These are phyloP conservation scores for Indicator maculatus DNA, from an alignment of 2,113 vertebrate species.

Conservation along the genomic window DNA sequence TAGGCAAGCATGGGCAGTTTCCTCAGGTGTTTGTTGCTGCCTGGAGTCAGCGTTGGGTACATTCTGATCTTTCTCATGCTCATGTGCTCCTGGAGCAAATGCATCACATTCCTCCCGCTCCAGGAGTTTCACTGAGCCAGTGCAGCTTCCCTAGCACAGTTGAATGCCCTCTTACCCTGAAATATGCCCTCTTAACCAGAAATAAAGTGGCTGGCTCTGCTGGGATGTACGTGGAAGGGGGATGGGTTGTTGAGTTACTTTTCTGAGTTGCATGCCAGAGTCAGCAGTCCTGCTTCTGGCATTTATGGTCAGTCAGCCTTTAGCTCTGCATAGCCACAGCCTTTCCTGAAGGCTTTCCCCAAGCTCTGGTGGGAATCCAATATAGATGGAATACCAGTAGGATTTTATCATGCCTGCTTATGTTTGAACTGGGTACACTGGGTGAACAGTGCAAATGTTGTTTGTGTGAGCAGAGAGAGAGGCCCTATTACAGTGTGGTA, in stretches of 20 bases:
- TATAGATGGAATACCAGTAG: not conserved
- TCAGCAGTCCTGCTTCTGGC: not conserved
- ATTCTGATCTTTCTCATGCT: not conserved
- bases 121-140: not conserved
- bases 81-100: not conserved
- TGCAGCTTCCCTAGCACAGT: accelerated
- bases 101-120: not conserved
- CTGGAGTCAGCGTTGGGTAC: not conserved
- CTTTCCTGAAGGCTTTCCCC: not conserved
- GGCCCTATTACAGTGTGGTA: not conserved
- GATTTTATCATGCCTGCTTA: not conserved
- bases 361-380: not conserved
- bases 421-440: not conserved
- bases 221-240: not conserved
- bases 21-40: not conserved
- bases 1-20: not conserved
- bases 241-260: not conserved
- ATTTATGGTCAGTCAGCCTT: not conserved
- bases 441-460: not conserved
- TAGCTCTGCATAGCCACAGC: not conserved
- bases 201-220: not conserved
- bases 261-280: accelerated
- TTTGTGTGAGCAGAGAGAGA: not conserved
- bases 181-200: not conserved
- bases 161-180: not conserved